These are phyloP conservation scores for Bombylius discolor DNA, from an alignment of 2,888 invertebrate species.

Conservation along the genomic window DNA sequence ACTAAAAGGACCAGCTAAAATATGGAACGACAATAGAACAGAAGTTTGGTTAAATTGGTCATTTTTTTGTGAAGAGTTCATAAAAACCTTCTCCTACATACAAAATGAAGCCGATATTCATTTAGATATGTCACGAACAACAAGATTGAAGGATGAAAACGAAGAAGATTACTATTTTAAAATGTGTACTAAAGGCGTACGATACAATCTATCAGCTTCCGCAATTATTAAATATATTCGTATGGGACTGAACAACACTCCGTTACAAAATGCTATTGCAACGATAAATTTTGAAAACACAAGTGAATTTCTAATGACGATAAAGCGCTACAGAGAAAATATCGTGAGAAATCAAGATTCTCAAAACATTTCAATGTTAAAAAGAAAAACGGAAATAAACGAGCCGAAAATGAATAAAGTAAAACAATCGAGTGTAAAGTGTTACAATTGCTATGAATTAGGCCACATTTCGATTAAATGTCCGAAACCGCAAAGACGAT, in stretches of 20 bases:
- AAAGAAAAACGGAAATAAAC: background rate
- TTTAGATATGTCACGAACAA: background rate
- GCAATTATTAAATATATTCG: background rate
- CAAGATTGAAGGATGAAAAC: background rate
- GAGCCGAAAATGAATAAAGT: background rate
- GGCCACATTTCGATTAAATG: slow-evolving; percentile 3
- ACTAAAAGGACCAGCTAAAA: background rate
- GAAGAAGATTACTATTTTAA: background rate
- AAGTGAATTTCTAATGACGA: background rate
- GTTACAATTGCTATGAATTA: slow-evolving; percentile 4
- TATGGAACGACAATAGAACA: background rate
- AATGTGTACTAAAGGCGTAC: background rate
- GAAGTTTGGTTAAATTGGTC: background rate
- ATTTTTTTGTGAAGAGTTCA: background rate
- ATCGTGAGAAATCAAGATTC: background rate
- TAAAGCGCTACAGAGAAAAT: background rate
- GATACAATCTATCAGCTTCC: background rate
- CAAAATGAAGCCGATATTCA: background rate
- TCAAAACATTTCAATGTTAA: background rate
- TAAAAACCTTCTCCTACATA: background rate
- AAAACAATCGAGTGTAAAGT: background rate
- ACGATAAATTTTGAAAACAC: background rate
- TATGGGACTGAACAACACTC: background rate
- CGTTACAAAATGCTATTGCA: background rate
- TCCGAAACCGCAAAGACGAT: slow-evolving; percentile 1